Percentiles rank a stretch among this genome's conserved stretches.
These are phyloP conservation scores for Lagenorhynchus albirostris DNA, from an alignment of 2,113 vertebrate species.

Conservation along the genomic window DNA sequence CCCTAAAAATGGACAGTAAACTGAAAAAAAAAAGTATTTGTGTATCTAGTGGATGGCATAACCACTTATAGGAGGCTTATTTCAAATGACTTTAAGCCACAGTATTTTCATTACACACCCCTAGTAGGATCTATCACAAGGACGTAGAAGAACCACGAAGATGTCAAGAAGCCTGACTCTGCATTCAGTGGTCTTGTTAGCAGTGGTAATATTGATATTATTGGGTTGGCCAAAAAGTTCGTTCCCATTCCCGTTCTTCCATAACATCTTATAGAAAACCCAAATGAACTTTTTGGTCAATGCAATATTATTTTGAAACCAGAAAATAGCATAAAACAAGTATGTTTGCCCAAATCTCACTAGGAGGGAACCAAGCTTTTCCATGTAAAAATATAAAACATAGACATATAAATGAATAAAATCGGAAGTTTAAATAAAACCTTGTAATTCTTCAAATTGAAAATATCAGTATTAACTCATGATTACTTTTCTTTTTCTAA, in stretches of 20 bases:
- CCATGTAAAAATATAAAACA: neutral
- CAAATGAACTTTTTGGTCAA: too few relatives aligned
- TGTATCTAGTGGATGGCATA: neutral
- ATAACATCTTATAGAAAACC: too few relatives aligned
- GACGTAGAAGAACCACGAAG: neutral
- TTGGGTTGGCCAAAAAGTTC: too few relatives aligned
- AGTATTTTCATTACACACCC: neutral
- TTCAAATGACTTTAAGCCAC: neutral
- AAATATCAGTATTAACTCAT: slow-evolving; percentile 9
- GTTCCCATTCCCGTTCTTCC: too few relatives aligned
- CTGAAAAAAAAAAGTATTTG: neutral
- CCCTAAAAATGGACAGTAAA: neutral
- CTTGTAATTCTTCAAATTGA: neutral
- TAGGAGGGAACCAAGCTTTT: neutral
- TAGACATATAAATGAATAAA: neutral
- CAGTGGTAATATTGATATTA: neutral
- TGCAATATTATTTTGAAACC: neutral
- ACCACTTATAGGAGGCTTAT: neutral
- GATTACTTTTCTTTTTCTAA: slow-evolving; percentile 24
- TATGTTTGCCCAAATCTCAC: neutral
- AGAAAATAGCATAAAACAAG: neutral
- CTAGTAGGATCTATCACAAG: neutral
- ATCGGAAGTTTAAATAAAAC: slow-evolving; percentile 7
- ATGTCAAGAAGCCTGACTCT: neutral
- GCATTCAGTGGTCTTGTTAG: neutral